These are phyloP conservation scores for Trichosurus vulpecula DNA, from an alignment of 2,797 vertebrate species.

Conservation along the genomic window DNA sequence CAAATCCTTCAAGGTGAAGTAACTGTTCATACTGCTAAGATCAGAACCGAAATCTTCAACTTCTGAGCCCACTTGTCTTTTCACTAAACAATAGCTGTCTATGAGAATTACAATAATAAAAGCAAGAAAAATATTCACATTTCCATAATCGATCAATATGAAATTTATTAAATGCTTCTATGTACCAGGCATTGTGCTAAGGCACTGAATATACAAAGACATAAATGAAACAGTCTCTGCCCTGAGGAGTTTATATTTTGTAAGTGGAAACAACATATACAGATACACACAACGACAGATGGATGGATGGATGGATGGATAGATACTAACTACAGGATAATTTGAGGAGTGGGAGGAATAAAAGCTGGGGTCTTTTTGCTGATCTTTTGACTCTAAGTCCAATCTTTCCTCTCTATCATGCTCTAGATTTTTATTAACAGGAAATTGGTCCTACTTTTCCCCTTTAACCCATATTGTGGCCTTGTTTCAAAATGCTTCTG, in stretches of 20 bases:
- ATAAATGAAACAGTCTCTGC: neutral
- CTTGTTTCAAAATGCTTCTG: neutral
- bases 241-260: neutral
- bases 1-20: neutral
- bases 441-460: neutral
- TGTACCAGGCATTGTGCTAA: neutral
- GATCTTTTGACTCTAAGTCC: neutral
- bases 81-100: neutral
- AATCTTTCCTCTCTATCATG: neutral
- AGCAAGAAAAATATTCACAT: neutral
- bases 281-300: neutral
- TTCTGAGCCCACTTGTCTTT: neutral
- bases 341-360: neutral
- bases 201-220: neutral
- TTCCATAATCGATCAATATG: neutral
- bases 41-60: neutral
- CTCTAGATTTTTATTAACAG: neutral
- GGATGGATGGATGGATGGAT: neutral
- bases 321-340: neutral
- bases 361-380: neutral
- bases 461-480: neutral
- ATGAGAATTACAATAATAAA: neutral
- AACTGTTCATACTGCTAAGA: neutral
- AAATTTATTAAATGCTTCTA: neutral
- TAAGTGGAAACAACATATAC: neutral